Base-by-base conservation (phyloP, 2,797 vertebrate species). In the Synaphobranchus kaupii region DNA sequence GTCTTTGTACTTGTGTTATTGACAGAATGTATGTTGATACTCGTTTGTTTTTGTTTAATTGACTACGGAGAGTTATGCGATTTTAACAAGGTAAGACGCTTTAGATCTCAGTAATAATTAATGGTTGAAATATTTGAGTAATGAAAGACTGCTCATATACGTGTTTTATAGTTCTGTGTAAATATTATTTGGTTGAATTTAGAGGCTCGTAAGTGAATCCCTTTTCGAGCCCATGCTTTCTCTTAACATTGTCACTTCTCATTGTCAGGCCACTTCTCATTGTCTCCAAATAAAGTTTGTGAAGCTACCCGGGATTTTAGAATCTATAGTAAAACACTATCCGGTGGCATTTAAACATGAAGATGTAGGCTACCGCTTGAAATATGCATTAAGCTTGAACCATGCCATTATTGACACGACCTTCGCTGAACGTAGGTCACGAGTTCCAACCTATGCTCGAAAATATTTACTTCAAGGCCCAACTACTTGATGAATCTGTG, bases 181-280 rank as follows among this genome's bases (percentile, higher is more conserved):
- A 84, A 89, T 88, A 88, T 17, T 87, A 88, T 86, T 87, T 71
- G n/a, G 25, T 68, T 1, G n/a, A 71, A 34, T 7, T 28, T 25
- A 39, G 12, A 31, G 20, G 39, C 83, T 90, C n/a, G 73, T 88
- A 83, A 91, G 91, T 82, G 50, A 47, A 83, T 0, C 34, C 85
- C 78, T 47, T 48, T 31, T 31, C 86, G 85, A 85, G 66, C 85
- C 34, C 89, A 90, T 92, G 89, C 90, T 90, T 90, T 90, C 80
- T n/a, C 44, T 85, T 87, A 56, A 63, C 54, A 60, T 54, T 63
- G 68, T 80, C 71, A 50, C 63, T 85, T 13, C 28, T 44, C 25
- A 47, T 73, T 80, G 50, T 6, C 68, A 82, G 66, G 47, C 78
- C 63, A 50, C n/a, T n/a, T n/a, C n/a, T n/a, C n/a, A n/a, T n/a